phyloP scores from a whole-genome alignment of 2,888 invertebrate genomes.

The Artemia sp. region DNA sequence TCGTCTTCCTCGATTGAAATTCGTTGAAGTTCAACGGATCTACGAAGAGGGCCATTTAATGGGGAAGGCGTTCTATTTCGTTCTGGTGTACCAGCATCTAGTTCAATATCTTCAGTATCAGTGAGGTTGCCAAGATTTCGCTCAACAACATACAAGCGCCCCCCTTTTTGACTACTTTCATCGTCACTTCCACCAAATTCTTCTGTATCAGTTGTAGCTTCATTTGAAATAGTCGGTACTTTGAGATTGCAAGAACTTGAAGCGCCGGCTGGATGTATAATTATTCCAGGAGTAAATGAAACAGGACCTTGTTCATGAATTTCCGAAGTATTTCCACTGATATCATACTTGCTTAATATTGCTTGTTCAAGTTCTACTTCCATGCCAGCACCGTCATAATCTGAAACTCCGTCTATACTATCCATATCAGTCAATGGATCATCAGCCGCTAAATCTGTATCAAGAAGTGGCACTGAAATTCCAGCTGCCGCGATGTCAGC shows the following conservation, averaged over 20 bases:
- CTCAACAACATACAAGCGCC: constrained; percentile 15
- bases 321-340: constrained; percentile 5
- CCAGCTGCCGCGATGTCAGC: background rate
- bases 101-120: constrained; percentile 7
- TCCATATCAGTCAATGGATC: constrained; percentile 21
- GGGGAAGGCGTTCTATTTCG: background rate
- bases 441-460: constrained; percentile 14
- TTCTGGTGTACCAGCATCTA: background rate
- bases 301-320: background rate
- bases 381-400: background rate
- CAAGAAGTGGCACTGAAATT: constrained; percentile 12
- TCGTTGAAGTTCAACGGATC: background rate
- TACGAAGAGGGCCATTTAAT: background rate
- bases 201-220: constrained; percentile 40
- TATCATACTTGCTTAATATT: background rate
- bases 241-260: background rate
- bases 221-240: constrained; percentile 25
- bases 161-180: constrained; percentile 18
- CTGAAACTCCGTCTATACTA: constrained; percentile 16
- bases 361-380: background rate
- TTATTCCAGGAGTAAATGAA: background rate
- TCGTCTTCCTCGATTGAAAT: background rate
- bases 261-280: background rate
- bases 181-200: constrained; percentile 32
- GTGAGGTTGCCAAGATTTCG: background rate